Percentiles rank a stretch among this genome's conserved stretches.
Evolutionary conservation across 2,113 vertebrate genomes (phyloP).

Genomic region (Pimephales promelas): DNA sequence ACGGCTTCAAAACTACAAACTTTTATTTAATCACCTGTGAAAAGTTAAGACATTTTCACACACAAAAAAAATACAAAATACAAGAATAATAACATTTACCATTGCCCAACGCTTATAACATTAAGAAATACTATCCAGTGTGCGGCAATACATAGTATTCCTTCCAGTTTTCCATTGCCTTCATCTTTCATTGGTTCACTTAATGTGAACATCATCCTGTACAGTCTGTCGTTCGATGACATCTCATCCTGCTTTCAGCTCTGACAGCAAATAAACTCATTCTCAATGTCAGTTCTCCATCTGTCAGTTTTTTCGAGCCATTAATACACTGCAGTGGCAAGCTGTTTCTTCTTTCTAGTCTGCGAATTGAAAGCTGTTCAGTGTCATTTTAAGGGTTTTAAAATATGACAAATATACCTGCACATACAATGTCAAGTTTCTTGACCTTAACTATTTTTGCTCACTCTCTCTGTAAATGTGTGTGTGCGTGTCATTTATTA

Average conservation of each 20-base stretch:
- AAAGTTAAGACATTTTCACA: not conserved
- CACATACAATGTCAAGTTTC: no score
- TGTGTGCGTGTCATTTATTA: no score
- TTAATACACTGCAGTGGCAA: conserved; percentile 12
- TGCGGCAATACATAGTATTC: conserved; percentile 3
- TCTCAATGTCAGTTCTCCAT: conserved; percentile 35
- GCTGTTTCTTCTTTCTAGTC: conserved; percentile 25
- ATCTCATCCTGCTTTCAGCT: conserved; percentile 21
- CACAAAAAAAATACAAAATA: not conserved
- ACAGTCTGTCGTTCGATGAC: conserved; percentile 45
- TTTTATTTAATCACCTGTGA: not conserved
- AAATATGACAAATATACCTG: not conserved
- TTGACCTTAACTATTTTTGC: no score
- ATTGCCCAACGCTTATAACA: not conserved
- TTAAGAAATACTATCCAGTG: not conserved
- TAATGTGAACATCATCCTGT: conserved; percentile 41
- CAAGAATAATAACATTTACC: not conserved
- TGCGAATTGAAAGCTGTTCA: not conserved
- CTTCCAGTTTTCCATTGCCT: not conserved
- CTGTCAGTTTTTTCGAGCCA: conserved; percentile 20
- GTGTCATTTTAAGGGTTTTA: conserved; percentile 11
- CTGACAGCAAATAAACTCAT: conserved; percentile 38
- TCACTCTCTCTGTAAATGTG: no score
- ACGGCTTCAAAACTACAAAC: not conserved
- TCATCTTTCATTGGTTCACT: conserved; percentile 35